Percentiles rank a stretch among this genome's conserved stretches.
phyloP scores from a whole-genome alignment of 35 echinoderm and acorn worm species.

The Ophiothrix spiculata region DNA sequence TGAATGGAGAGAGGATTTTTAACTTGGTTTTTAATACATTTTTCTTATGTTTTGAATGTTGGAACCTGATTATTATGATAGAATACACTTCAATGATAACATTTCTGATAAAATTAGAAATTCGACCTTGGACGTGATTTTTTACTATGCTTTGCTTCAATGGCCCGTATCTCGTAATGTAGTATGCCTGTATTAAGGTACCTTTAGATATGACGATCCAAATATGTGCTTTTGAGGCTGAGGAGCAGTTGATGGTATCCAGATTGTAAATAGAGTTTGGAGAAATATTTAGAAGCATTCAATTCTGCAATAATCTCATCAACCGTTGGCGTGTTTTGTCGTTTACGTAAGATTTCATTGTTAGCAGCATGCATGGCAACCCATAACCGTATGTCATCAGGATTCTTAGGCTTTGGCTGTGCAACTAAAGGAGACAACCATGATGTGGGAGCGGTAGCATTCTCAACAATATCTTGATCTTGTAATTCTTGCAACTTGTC shows the following conservation, averaged over 20 bases:
- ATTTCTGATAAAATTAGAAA: too few relatives aligned
- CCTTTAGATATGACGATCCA: too few relatives aligned
- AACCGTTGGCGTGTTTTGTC: slow-evolving; percentile 69
- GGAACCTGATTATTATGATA: too few relatives aligned
- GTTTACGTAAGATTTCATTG: slow-evolving; percentile 54
- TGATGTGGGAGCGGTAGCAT: slow-evolving; percentile 43
- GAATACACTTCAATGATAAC: too few relatives aligned
- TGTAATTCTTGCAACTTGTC: slow-evolving; percentile 39
- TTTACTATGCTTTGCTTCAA: too few relatives aligned
- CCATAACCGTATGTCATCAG: slow-evolving; percentile 47
- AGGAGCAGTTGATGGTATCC: slow-evolving; percentile 67
- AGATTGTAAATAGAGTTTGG: slow-evolving; percentile 52
- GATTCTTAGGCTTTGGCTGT: slow-evolving; percentile 57
- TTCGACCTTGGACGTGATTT: too few relatives aligned
- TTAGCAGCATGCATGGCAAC: slow-evolving; percentile 65
- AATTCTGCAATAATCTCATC: slow-evolving; percentile 63
- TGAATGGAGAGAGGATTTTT: too few relatives aligned
- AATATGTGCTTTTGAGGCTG: too few relatives aligned
- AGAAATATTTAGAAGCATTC: slow-evolving; percentile 45
- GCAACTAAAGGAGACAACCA: slow-evolving; percentile 74
- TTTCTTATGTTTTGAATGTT: too few relatives aligned
- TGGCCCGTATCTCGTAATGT: too few relatives aligned
- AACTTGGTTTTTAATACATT: too few relatives aligned
- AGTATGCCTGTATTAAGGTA: too few relatives aligned
- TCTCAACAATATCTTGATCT: slow-evolving; percentile 18